Evolutionary conservation across 1,140 invertebrate species (phyloP).

Genomic region (Lethrus apterus): DNA sequence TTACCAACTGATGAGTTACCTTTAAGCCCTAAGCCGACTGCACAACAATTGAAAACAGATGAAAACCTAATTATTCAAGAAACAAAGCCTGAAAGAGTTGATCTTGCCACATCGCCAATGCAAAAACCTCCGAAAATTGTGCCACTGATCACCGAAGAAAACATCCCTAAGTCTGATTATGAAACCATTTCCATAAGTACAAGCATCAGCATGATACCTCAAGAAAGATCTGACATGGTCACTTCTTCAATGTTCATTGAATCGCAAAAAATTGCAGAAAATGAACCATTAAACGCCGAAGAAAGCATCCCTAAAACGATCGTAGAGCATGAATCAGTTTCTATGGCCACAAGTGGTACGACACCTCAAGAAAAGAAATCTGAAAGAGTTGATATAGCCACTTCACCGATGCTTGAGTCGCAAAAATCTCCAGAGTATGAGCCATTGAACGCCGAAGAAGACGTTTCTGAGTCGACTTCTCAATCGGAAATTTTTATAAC

Average conservation of each 20-base stretch:
- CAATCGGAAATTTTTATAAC: too few relatives aligned
- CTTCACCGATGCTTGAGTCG: conserved; percentile 3
- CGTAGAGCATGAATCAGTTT: too few relatives aligned
- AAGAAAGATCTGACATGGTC: not conserved
- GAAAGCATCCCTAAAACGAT: too few relatives aligned
- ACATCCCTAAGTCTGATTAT: not conserved
- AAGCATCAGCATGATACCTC: not conserved
- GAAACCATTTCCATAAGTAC: not conserved
- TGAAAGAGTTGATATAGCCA: conserved; percentile 2
- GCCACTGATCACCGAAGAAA: not conserved
- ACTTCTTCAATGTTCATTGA: not conserved
- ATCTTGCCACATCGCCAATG: not conserved
- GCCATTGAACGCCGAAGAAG: too few relatives aligned
- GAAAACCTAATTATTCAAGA: conserved; percentile 32
- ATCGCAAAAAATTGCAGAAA: not conserved
- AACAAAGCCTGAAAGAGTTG: conserved; percentile 2
- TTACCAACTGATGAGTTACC: too few relatives aligned
- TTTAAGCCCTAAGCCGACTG: not conserved
- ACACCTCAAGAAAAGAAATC: not conserved
- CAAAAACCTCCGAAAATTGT: not conserved
- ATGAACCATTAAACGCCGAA: too few relatives aligned
- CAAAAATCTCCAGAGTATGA: too few relatives aligned
- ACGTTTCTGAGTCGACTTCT: too few relatives aligned
- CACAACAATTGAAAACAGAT: conserved; percentile 18
- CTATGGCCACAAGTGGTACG: too few relatives aligned